Evolutionary conservation across 2,888 invertebrate species (phyloP), one percentile per base, ranked within the genome.

Genomic region (Rotaria socialis): DNA sequence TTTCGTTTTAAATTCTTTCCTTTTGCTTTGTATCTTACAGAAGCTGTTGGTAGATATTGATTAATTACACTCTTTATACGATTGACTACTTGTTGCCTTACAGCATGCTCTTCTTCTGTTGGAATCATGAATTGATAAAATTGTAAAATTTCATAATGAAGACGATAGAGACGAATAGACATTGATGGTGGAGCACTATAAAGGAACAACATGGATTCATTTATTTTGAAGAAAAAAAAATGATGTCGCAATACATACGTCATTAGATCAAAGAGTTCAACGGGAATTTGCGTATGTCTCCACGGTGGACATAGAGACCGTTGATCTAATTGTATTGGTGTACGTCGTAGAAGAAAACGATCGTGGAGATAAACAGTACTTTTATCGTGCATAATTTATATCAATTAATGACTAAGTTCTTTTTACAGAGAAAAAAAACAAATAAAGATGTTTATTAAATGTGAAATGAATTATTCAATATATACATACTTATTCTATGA

Each of bases 81-180:
- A 89, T 94, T 93, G 89, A 97, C 95, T 88, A 98, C 97, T 89
- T 94, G 94, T 86, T 94, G 93, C 88, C 98, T 93, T 91, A 97
- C 94, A 90, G 94, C 93, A 92, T 96, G 95, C 91, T 99, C 98
- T 89, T 95, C 95, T 90, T 94, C 94, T 87, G 96, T 95, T 55
- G 97, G 97, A 88, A 95, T 94, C 94, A 98, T 96, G 93, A 96
- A 97, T 89, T 94, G 93, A 92, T 94, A 96, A 93, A 98, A 97
- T 92, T 98, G 96, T 91, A 96, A 95, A 89, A 99, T 97, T 93
- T 99, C 98, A 92, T 97, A 95, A 92, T 98, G 97, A 87, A 99
- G 93, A 89, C 96, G 80, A 67, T 67, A 67, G 6, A 67, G 67
- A 67, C 67, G 67, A 67, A 67, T 19, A 3, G 67, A 67, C 67